Percentiles rank a stretch among this genome's conserved stretches.
These are phyloP conservation scores for Willowsia nigromaculata DNA, from an alignment of 2,888 invertebrate genomes.

Conservation along the genomic window DNA sequence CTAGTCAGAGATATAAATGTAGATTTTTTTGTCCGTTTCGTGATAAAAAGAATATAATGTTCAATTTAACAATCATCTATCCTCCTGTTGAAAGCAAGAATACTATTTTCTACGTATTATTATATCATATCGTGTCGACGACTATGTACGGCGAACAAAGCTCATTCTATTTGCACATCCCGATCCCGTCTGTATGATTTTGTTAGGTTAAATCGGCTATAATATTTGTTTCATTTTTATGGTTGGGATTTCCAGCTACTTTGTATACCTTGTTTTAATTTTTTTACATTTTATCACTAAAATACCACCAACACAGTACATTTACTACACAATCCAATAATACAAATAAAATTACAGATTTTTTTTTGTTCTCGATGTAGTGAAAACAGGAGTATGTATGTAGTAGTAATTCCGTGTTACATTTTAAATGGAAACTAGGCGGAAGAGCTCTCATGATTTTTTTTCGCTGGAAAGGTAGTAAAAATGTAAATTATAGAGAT, in stretches of 20 bases:
- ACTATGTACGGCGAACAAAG: neutral
- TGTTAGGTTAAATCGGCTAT: neutral
- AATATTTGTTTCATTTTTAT: constrained; percentile 17
- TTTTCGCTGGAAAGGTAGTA: neutral
- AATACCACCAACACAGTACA: neutral
- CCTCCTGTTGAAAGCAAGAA: neutral
- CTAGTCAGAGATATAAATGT: neutral
- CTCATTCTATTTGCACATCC: neutral
- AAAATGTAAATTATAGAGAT: constrained; percentile 50
- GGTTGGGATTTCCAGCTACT: neutral
- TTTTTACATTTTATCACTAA: neutral
- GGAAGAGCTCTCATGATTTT: constrained; percentile 10
- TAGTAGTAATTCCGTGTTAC: neutral
- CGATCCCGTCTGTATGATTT: neutral
- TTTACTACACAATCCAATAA: neutral
- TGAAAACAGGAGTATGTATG: neutral
- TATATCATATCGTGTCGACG: neutral
- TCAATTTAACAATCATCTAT: neutral
- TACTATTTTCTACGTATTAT: neutral
- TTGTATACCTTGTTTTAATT: neutral
- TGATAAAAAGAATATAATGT: neutral
- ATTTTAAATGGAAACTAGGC: neutral
- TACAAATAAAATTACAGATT: constrained; percentile 3
- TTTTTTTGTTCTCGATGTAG: neutral
- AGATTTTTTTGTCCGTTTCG: neutral